Base-by-base conservation (phyloP, 2,797 vertebrate species). In the Coregonus ussuriensis region DNA sequence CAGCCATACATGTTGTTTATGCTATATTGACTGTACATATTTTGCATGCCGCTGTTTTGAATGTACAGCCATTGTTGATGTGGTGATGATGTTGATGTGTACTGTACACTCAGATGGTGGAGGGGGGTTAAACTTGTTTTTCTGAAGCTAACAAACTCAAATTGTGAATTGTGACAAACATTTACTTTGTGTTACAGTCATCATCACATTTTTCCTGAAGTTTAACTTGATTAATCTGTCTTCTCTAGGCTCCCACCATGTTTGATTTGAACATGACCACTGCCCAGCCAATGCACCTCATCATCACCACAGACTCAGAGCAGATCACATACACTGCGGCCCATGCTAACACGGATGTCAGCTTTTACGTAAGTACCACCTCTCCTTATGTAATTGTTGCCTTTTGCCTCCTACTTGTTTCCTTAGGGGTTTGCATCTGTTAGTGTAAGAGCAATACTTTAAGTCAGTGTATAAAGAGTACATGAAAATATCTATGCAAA, bases 281-380 rank as follows among this genome's bases (percentile, higher is more conserved):
- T 0, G 76, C 85, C 66, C 88, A 11, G 65, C 87, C 89, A 0
- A 87, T 88, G 75, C 78, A 89, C 73, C 29, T 95, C 25, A 91
- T 95, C 85, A 6, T 95, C 78, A 85, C 80, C 18, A 85, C 86
- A 33, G 56, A 74, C 56, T 53, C 66, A 56, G 11, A 56, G 13
- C 16, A 33, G 3, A 13, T 3, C 3, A 2, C 2, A 7, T 51
- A 14, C 0, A 16, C 1, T 15, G 0, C 6, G 0, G 1, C 0
- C 66, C 0, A 1, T 0, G 0, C 72, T 74, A 89, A 76, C 72
- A 0, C 14, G 0, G 29, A 81, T 4, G 83, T 86, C 2, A 69
- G 81, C 25, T 1, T 92, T 72, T 89, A 91, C 29, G 94, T 95
- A 67, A 94, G 94, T 94, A 25, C 2, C 13, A 76, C 9, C 80